Conservation (phyloP, 2,888 invertebrate species). For the Agriotes lineatus region DNA sequence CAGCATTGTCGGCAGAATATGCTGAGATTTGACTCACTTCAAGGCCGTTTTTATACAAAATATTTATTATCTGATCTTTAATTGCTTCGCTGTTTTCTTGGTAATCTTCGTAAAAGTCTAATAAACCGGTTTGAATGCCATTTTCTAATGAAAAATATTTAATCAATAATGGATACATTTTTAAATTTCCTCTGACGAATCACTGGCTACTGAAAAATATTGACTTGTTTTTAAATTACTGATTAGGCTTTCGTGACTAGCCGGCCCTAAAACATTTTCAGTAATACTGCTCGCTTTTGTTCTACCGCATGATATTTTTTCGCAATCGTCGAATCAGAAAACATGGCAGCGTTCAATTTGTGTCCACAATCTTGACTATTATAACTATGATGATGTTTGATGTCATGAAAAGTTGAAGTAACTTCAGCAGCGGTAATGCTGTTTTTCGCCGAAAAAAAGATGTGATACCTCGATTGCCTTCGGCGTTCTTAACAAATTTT, state of each 20-base stretch:
- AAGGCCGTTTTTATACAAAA: slow-evolving; percentile 14
- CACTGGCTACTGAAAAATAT: slow-evolving; percentile 21
- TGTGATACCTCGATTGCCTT: neutral
- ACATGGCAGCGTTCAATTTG: slow-evolving; percentile 1
- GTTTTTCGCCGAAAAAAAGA: slow-evolving; percentile 2
- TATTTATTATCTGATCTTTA: slow-evolving; percentile 17
- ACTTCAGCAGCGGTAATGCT: slow-evolving; percentile 4
- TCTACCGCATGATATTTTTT: slow-evolving; percentile 15
- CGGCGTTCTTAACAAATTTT: slow-evolving; percentile 4
- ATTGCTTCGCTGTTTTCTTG: slow-evolving; percentile 23
- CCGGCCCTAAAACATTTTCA: slow-evolving; percentile 12
- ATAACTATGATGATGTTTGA: slow-evolving; percentile 10
- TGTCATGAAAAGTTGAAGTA: slow-evolving; percentile 13
- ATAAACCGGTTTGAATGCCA: slow-evolving; percentile 5
- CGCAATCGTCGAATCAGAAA: neutral
- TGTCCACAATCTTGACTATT: neutral
- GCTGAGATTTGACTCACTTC: slow-evolving; percentile 23
- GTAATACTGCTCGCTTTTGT: slow-evolving; percentile 9
- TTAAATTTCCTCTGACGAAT: slow-evolving; percentile 22
- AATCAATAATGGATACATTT: slow-evolving; percentile 24
- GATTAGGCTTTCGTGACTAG: slow-evolving; percentile 10
- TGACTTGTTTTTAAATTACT: slow-evolving; percentile 20
- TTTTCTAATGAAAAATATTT: slow-evolving; percentile 17
- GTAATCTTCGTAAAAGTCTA: slow-evolving; percentile 15
- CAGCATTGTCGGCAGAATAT: slow-evolving; percentile 11